Base-by-base conservation (phyloP, 2,888 invertebrate genomes). In the Brachyopa scutellaris region DNA sequence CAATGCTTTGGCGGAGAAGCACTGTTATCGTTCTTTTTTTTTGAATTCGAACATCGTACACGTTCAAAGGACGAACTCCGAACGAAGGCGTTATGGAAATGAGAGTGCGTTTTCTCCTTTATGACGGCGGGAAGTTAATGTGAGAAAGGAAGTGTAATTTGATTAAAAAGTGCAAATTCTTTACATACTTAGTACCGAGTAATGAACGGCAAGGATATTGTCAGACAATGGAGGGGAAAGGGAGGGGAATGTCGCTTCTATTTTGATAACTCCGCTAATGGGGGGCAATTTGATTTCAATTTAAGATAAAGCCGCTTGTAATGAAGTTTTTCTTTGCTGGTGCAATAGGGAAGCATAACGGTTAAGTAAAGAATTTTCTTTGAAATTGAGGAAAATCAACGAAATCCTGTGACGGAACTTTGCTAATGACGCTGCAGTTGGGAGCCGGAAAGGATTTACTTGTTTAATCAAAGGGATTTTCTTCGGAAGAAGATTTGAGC, bases 131-230 rank as follows among this genome's bases (percentile, higher is more conserved):
- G 15, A 42, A 67, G 36, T 66, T 57, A 66, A 66, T 49, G 66
- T 23, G 51, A 21, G 57, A 33, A 40, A 36, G 47, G 17, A 62
- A 55, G 17, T 59, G 23, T 53, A 53, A 59, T 76, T 61, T 59
- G 66, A 67, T 53, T 59, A 59, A 51, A 26, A 67, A 76, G 76
- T 74, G 64, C 57, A 74, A 74, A 74, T 74, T 66, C 49, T 23
- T 49, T 74, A 66, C 49, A 66, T 66, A 66, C 57, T 73, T 64
- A 45, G 61, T 17, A n/a, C n/a, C 29, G 55, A 13, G 55, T 49
- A 74, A 66, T 47, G 64, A 42, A 57, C 49, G 64, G 40, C 23
- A 11, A 31, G 51, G 26, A 15, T 64, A 17, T 55, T 8, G 42
- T 23, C 9, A 19, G n/a, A n/a, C n/a, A n/a, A n/a, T n/a, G n/a